Conservation (phyloP, 2,797 vertebrate species). For the Tragelaphus oryx region DNA sequence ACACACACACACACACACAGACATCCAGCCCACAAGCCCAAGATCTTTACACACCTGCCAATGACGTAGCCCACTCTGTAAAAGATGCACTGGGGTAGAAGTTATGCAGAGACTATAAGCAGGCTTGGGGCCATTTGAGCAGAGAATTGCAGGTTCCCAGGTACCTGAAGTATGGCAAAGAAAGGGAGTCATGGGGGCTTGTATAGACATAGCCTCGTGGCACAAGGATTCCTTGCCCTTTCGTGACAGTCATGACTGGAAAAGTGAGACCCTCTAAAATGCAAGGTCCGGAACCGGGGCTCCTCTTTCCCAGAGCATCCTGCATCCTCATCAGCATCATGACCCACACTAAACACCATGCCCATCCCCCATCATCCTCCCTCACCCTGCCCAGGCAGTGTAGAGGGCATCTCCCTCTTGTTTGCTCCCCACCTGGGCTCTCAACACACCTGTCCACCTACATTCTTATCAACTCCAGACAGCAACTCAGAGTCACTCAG, state of each 20-base stretch:
- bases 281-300: neutral
- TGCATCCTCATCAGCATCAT: neutral
- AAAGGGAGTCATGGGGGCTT: neutral
- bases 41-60: neutral
- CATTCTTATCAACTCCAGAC: neutral
- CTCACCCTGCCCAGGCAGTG: neutral
- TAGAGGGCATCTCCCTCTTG: neutral
- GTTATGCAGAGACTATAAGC: neutral
- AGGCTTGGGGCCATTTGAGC: neutral
- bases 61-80: neutral
- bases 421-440: neutral
- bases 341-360: rapidly evolving
- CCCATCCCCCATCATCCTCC: no score
- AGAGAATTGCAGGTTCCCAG: neutral
- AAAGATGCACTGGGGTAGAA: neutral
- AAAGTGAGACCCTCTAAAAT: neutral
- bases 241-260: neutral
- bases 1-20: neutral
- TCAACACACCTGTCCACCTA: neutral
- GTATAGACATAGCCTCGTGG: neutral
- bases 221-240: neutral
- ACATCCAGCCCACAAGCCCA: neutral
- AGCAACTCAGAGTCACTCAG: neutral
- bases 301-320: neutral
- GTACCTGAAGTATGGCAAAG: neutral